phyloP scores from a whole-genome alignment of 2,797 vertebrate species.

The Iguana delicatissima region DNA sequence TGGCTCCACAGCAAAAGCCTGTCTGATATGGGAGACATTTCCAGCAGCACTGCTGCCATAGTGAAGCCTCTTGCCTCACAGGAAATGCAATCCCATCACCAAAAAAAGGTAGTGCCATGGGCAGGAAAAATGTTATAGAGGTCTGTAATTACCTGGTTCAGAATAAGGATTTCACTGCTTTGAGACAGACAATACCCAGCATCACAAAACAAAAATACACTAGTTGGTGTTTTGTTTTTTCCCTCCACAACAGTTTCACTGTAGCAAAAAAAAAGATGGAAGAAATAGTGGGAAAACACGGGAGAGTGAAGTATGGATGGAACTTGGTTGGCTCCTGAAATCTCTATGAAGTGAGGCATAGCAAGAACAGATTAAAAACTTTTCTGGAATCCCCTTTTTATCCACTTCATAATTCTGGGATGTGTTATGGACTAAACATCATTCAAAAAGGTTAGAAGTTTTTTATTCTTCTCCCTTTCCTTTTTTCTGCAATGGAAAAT shows the following conservation, averaged over 20 bases:
- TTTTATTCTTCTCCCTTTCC: too few species aligned
- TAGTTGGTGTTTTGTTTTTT: background rate
- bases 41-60: too few species aligned
- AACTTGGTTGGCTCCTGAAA: background rate
- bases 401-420: background rate
- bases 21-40: too few species aligned
- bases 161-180: background rate
- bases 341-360: background rate
- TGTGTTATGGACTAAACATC: background rate
- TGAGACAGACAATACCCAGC: background rate
- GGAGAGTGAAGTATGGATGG: background rate
- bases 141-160: background rate
- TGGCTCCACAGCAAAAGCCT: too few species aligned
- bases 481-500: background rate
- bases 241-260: too few species aligned
- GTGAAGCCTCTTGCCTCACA: too few species aligned
- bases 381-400: too few species aligned
- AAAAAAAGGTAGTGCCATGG: too few species aligned
- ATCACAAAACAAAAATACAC: background rate
- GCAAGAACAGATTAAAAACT: too few species aligned
- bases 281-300: background rate
- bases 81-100: too few species aligned
- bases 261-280: background rate
- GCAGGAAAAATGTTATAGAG: background rate
- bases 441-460: background rate